A percentile compares a stretch with the other conserved stretches of the same genome.
These are phyloP conservation scores for Drosophila infuscata DNA, from an alignment of 2,888 invertebrate species.

Conservation along the genomic window DNA sequence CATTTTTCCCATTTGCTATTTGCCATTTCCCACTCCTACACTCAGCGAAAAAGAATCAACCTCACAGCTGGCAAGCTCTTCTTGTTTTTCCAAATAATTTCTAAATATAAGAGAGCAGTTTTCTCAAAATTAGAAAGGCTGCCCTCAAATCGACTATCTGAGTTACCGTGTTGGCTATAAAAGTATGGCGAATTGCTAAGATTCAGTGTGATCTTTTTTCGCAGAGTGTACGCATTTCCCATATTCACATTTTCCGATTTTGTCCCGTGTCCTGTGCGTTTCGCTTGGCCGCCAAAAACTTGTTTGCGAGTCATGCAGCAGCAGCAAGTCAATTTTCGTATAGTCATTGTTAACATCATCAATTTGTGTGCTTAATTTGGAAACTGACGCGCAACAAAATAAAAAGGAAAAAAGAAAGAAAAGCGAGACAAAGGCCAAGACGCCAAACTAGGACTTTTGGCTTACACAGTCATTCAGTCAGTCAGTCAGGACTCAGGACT, in stretches of 20 bases:
- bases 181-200: not conserved
- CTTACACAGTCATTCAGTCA: not conserved
- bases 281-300: conserved; percentile 73
- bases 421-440: conserved; percentile 50
- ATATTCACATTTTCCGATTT: conserved; percentile 59
- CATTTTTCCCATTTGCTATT: conserved; percentile 10
- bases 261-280: conserved; percentile 46
- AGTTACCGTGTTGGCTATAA: not conserved
- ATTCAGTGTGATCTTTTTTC: not conserved
- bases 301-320: conserved; percentile 76
- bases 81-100: not conserved
- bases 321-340: conserved; percentile 72
- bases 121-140: not conserved
- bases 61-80: not conserved
- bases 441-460: conserved; percentile 2
- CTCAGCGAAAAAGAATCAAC: not conserved
- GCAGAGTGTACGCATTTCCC: conserved; percentile 27
- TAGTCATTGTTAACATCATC: conserved; percentile 80
- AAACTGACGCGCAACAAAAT: conserved; percentile 79
- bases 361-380: conserved; percentile 81
- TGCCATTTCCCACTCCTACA: conserved; percentile 10
- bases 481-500: not conserved
- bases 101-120: not conserved
- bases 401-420: not conserved
- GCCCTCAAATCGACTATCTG: not conserved